Base-by-base conservation (phyloP, 2,113 vertebrate species). In the Oryzias javanicus region DNA sequence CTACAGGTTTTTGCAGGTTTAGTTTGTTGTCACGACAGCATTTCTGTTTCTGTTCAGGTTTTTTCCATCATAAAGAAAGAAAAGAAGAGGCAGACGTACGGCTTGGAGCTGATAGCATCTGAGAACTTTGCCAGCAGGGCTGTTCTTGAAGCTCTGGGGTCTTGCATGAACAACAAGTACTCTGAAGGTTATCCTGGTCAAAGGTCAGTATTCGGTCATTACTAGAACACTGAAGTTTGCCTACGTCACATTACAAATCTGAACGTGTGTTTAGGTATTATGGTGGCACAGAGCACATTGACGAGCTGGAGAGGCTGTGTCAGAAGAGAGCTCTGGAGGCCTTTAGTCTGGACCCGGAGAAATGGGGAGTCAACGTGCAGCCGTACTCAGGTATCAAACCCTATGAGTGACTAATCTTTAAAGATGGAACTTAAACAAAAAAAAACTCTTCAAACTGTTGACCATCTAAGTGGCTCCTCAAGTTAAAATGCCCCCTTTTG, bases 131-230 rank as follows among this genome's bases (percentile, higher is more conserved):
- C 97, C 0, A 99, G 97, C 87, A 91, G 96, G 60, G 97, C 97
- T 0, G 97, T 99, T 22, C 84, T 99, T 52, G 97, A 99, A 74
- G 96, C 97, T n/a, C 86, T 99, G 17, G 96, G 97, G 0, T 99
- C 97, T 55, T 99, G 97, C 76, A 78, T 99, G 93, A 98, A 98
- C 86, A 99, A 99, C 88, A 99, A 99, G 77, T 99, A 99, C 82
- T 99, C 97, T 0, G 97, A 99, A 72, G 97, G 97, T 1, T 99
- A 98, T 82, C 96, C 97, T 0, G 97, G 96, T 42, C 96, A 98
- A 87, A 96, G 97, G 97, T 99, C 35, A 35, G 35, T 2, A 35
- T 35, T 35, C 8, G 3, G 10, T 12, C 35, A 35, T 35, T 12
- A 35, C 35, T 35, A 12, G 35, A 35, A 2, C 8, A 35, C 35